These are phyloP conservation scores for Limanda limanda DNA, from an alignment of 2,113 vertebrate species.

Conservation along the genomic window DNA sequence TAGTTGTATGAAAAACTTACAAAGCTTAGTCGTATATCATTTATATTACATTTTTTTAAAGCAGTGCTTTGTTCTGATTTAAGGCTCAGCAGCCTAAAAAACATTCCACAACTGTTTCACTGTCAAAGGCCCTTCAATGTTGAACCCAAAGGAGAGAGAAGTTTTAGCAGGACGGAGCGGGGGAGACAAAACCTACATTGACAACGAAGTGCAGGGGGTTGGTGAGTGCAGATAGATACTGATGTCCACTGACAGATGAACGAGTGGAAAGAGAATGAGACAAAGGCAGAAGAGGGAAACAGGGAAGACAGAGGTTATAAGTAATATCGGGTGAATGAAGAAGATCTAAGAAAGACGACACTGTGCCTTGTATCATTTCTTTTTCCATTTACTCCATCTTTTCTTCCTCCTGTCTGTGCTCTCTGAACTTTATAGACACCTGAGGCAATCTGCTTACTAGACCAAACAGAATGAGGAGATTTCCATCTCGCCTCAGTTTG, in stretches of 20 bases:
- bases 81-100: background rate
- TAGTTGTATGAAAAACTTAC: slow-evolving; percentile 17
- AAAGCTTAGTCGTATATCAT: slow-evolving; percentile 1
- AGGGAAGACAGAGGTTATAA: background rate
- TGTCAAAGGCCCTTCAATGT: background rate
- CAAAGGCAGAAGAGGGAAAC: background rate
- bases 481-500: slow-evolving; percentile 19
- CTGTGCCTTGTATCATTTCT: slow-evolving; percentile 10
- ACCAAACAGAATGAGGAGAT: slow-evolving; percentile 17
- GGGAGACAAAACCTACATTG: background rate
- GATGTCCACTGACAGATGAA: background rate
- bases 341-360: slow-evolving; percentile 1
- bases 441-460: slow-evolving; percentile 19
- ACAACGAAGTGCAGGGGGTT: background rate
- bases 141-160: background rate
- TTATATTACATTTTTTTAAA: background rate
- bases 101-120: background rate
- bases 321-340: background rate
- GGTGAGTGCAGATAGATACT: background rate
- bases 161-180: background rate
- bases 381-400: background rate
- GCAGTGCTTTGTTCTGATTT: background rate
- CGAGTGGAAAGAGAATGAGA: background rate
- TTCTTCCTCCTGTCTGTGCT: slow-evolving; percentile 1
- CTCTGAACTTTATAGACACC: slow-evolving; percentile 6